These are phyloP conservation scores for Aphidoletes aphidimyza DNA, from an alignment of 2,888 invertebrate species.

Conservation along the genomic window DNA sequence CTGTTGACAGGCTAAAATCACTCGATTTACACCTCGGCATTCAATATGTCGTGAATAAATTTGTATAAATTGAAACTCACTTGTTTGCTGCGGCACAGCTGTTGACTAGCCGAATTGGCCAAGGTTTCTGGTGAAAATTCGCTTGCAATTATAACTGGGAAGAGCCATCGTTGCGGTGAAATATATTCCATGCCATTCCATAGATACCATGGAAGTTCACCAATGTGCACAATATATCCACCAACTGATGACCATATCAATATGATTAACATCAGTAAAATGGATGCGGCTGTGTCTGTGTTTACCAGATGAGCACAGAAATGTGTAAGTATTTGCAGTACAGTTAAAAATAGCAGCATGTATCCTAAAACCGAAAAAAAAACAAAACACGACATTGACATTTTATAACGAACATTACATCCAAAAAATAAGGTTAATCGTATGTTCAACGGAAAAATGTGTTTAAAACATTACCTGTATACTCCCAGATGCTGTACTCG, in stretches of 20 bases:
- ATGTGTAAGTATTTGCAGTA: slow-evolving; percentile 75
- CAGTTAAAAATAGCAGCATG: slow-evolving; percentile 77
- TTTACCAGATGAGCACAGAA: slow-evolving; percentile 76
- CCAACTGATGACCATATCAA: slow-evolving; percentile 73
- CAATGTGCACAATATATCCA: slow-evolving; percentile 76
- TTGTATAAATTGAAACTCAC: slow-evolving; percentile 64
- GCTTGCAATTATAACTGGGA: slow-evolving; percentile 74
- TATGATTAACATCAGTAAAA: slow-evolving; percentile 72
- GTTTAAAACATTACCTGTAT: slow-evolving; percentile 71
- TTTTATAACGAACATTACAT: too few species aligned
- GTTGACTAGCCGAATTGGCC: slow-evolving; percentile 67
- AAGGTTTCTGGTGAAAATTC: slow-evolving; percentile 76
- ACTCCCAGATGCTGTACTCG: slow-evolving; percentile 74
- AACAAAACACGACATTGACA: too few species aligned
- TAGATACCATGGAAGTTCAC: slow-evolving; percentile 74
- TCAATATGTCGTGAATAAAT: neutral
- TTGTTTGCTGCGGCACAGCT: slow-evolving; percentile 78
- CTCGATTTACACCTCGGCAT: too few species aligned
- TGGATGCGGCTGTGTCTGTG: slow-evolving; percentile 73
- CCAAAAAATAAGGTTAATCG: too few species aligned
- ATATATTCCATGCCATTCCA: slow-evolving; percentile 75
- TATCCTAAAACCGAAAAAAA: slow-evolving; percentile 75
- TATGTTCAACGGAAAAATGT: neutral
- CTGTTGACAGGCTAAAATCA: too few species aligned
- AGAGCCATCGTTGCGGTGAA: slow-evolving; percentile 79